A percentile compares a stretch with the other conserved stretches of the same genome.
Conservation (phyloP, 2,888 invertebrate species). For the Sphinx pinastri region DNA sequence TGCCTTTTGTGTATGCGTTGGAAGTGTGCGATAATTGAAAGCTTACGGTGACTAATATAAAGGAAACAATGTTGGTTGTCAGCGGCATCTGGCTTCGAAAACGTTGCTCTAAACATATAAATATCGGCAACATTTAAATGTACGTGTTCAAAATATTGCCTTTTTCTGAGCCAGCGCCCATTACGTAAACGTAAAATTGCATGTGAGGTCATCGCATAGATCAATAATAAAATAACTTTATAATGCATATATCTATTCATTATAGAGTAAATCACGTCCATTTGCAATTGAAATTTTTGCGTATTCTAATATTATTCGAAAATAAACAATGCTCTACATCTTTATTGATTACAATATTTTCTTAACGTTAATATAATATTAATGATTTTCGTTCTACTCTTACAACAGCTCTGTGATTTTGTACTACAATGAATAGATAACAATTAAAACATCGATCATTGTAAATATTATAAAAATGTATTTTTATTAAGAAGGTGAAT, state of each 20-base stretch:
- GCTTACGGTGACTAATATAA: constrained; percentile 59
- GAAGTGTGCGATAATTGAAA: constrained; percentile 51
- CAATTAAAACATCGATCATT: constrained; percentile 55
- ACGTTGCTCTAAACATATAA: constrained; percentile 42
- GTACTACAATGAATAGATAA: constrained; percentile 46
- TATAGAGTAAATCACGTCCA: constrained; percentile 36
- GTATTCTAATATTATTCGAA: neutral
- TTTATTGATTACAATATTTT: constrained; percentile 16
- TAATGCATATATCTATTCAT: constrained; percentile 42
- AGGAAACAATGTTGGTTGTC: constrained; percentile 21
- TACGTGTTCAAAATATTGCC: constrained; percentile 43
- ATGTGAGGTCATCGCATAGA: constrained; percentile 48
- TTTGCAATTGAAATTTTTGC: neutral
- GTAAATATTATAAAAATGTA: constrained; percentile 66
- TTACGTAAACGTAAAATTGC: constrained; percentile 56
- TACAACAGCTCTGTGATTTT: constrained; percentile 34
- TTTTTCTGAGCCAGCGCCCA: constrained; percentile 48
- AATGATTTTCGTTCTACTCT: constrained; percentile 34
- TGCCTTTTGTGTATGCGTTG: constrained; percentile 63
- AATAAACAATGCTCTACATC: neutral
- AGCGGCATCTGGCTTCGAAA: constrained; percentile 47
- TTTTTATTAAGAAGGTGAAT: constrained; percentile 64
- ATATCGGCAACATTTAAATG: constrained; percentile 39
- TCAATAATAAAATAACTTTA: constrained; percentile 36
- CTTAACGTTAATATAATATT: neutral